Evolutionary conservation across 2,888 invertebrate genomes (phyloP), one percentile per base, ranked within the genome.

Genomic region (Drosophila austrosaltans): DNA sequence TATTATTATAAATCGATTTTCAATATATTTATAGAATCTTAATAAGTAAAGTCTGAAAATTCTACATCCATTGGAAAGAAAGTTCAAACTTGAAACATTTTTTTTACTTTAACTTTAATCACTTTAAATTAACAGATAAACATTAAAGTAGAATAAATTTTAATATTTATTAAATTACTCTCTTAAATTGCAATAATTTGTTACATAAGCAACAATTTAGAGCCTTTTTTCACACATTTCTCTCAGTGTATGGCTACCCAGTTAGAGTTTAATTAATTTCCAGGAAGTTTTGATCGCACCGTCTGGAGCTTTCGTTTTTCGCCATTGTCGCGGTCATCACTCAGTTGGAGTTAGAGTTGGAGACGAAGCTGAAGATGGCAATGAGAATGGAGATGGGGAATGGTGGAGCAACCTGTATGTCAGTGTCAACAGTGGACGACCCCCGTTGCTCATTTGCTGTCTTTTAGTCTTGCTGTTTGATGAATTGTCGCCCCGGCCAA

Each of bases 241-340:
- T 73, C 32, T 36, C 16, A 73, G 72, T 73, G 74, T 58, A 48
- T 60, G 62, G 54, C 58, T 32, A 62, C 59, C 57, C 80, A 78
- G 82, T 87, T 76, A 78, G 77, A 81, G 66, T 87, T 85, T 85
- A 85, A 85, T 85, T 85, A 85, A 87, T 85, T 85, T 85, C 87
- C 82, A 85, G 89, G 87, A 84, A 85, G 85, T 70, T 89, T 78
- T 75, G 85, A 84, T 76, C 87, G 60, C 75, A 57, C 69, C 67
- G 76, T 67, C 64, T 63, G 69, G 63, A 57, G 81, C 79, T 84
- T 87, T 84, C 82, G 71, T 63, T 88, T 82, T 81, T 63, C 63
- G 82, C 75, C 78, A 87, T 87, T 84, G 87, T 89, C 87, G 85
- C 82, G 82, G 72, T 79, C 89, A 87, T 85, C 89, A 87, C 85